A percentile compares a stretch with the other conserved stretches of the same genome.
Conservation (phyloP, 2,797 vertebrate genomes). For the Pangasius djambal region DNA sequence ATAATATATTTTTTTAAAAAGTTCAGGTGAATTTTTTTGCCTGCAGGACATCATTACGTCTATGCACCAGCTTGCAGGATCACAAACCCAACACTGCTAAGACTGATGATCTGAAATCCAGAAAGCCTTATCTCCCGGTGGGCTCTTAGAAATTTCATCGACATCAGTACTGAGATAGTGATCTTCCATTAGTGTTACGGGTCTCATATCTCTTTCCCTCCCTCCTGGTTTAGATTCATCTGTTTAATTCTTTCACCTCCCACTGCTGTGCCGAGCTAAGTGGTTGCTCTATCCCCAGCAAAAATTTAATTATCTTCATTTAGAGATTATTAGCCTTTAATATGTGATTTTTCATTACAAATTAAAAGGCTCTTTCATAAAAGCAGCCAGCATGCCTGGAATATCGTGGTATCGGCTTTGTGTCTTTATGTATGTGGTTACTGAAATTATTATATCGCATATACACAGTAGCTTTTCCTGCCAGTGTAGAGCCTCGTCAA, state of each 20-base stretch:
- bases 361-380: slow-evolving; percentile 69
- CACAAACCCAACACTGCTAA: slow-evolving; percentile 19
- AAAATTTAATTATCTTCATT: slow-evolving; percentile 63
- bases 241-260: slow-evolving; percentile 53
- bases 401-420: slow-evolving; percentile 58
- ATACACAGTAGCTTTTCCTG: not conserved
- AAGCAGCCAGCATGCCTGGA: slow-evolving; percentile 55
- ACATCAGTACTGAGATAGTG: not conserved
- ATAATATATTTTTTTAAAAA: slow-evolving; percentile 8
- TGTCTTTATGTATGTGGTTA: slow-evolving; percentile 40
- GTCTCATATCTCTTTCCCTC: slow-evolving; percentile 10
- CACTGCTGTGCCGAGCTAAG: slow-evolving; percentile 45
- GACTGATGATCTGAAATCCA: slow-evolving; percentile 25
- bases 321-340: slow-evolving; percentile 66
- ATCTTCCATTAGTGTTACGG: slow-evolving; percentile 24
- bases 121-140: not conserved
- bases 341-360: slow-evolving; percentile 64
- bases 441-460: slow-evolving; percentile 41
- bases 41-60: slow-evolving; percentile 25
- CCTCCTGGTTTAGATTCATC: slow-evolving; percentile 49
- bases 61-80: slow-evolving; percentile 2
- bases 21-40: not conserved
- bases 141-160: slow-evolving; percentile 24
- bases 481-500: not conserved
- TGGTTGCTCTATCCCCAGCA: slow-evolving; percentile 48